Conservation (phyloP, 1,140 invertebrate genomes). For the Pararge aegeria region DNA sequence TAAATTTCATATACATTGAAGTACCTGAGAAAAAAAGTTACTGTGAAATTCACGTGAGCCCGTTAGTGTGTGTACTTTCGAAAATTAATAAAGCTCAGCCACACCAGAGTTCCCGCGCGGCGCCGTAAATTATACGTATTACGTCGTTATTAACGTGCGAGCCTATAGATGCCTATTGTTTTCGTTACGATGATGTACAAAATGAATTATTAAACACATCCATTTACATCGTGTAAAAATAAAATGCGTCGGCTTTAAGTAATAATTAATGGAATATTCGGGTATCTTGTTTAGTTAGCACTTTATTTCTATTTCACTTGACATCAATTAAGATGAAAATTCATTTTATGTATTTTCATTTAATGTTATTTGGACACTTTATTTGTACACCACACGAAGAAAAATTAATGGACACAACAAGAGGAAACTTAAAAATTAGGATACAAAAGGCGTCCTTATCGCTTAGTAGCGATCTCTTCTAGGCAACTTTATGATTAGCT, state of each 20-base stretch:
- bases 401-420: no score
- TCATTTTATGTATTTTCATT: no score
- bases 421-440: no score
- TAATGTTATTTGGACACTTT: no score
- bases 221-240: neutral
- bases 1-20: no score
- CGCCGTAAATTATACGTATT: slow-evolving; percentile 52
- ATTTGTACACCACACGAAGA: no score
- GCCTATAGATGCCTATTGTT: slow-evolving; percentile 38
- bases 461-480: no score
- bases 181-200: slow-evolving; percentile 32
- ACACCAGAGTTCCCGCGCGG: slow-evolving; percentile 41
- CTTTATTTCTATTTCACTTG: no score
- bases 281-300: no score
- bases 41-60: slow-evolving; percentile 9
- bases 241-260: neutral
- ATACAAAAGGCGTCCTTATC: no score
- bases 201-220: slow-evolving; percentile 24
- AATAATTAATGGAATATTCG: neutral
- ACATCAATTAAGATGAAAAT: no score
- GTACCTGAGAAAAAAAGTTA: neutral
- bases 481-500: no score
- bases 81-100: slow-evolving; percentile 53
- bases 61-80: slow-evolving; percentile 29
- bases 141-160: slow-evolving; percentile 44